These are phyloP conservation scores for Sinosuthora webbiana DNA, from an alignment of 2,113 vertebrate species.

Conservation along the genomic window DNA sequence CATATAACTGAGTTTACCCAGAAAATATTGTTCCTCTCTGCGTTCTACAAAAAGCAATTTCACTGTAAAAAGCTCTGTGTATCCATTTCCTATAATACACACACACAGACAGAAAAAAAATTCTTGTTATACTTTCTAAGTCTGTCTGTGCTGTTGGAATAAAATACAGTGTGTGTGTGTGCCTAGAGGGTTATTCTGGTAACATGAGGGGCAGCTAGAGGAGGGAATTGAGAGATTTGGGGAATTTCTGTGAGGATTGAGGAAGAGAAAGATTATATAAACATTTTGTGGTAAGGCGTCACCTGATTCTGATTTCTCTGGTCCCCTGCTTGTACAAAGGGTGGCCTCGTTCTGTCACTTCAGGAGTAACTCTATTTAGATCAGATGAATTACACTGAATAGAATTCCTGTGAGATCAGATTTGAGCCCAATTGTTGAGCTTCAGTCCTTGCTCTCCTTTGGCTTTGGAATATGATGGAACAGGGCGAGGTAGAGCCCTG, in stretches of 20 bases:
- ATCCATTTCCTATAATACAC: not conserved
- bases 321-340: not conserved
- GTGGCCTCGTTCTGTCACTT: slow-evolving; percentile 1
- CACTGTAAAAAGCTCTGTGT: not conserved
- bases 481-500: not conserved
- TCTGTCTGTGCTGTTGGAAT: not conserved
- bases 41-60: not conserved
- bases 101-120: not conserved
- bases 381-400: not conserved
- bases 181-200: not conserved
- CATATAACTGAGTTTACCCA: not conserved
- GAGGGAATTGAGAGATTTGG: not conserved
- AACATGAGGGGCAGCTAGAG: not conserved
- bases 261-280: not conserved
- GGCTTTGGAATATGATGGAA: not conserved
- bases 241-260: not conserved
- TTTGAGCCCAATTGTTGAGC: not conserved
- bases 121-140: not conserved
- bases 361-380: not conserved
- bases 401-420: not conserved
- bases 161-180: not conserved
- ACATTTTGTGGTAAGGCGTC: not conserved
- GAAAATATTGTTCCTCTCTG: not conserved
- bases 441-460: not conserved
- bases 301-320: not conserved